phyloP scores from a whole-genome alignment of 2,113 vertebrate species.

The Dromas ardeola region DNA sequence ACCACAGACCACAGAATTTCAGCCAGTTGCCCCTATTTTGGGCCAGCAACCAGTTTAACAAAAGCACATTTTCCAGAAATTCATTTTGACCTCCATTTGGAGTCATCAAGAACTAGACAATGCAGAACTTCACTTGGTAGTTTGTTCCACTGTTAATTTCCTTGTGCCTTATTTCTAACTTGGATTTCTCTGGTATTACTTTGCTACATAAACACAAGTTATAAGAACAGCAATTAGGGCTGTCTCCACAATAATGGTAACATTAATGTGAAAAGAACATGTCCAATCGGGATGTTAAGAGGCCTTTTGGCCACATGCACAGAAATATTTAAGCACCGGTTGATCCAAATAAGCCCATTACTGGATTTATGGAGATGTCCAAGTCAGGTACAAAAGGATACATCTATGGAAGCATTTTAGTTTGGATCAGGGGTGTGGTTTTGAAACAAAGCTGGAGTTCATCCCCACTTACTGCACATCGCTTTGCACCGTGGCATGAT shows the following conservation, averaged over 20 bases:
- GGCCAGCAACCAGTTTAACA: constrained; percentile 30
- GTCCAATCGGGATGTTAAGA: not conserved
- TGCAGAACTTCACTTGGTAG: not conserved
- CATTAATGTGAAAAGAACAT: not conserved
- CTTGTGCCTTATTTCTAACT: not conserved
- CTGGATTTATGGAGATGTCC: not conserved
- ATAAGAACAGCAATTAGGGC: not conserved
- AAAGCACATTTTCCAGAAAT: constrained; percentile 59
- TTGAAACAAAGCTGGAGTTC: not conserved
- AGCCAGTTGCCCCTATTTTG: constrained; percentile 18
- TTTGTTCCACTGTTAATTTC: not conserved
- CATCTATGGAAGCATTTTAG: not conserved
- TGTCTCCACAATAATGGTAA: not conserved
- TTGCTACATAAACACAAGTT: constrained; percentile 18
- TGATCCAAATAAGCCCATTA: not conserved
- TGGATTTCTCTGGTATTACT: not conserved
- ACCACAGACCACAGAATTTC: constrained; percentile 60
- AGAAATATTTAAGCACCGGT: not conserved
- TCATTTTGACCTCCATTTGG: constrained; percentile 20
- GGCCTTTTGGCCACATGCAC: not conserved
- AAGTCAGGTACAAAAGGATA: not conserved
- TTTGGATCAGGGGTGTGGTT: not conserved
- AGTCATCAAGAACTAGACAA: constrained; percentile 48
- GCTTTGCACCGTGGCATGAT: not conserved
- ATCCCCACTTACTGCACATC: not conserved